phyloP scores from a whole-genome alignment of 2,888 invertebrate genomes.

The Caenorhabditis angaria region DNA sequence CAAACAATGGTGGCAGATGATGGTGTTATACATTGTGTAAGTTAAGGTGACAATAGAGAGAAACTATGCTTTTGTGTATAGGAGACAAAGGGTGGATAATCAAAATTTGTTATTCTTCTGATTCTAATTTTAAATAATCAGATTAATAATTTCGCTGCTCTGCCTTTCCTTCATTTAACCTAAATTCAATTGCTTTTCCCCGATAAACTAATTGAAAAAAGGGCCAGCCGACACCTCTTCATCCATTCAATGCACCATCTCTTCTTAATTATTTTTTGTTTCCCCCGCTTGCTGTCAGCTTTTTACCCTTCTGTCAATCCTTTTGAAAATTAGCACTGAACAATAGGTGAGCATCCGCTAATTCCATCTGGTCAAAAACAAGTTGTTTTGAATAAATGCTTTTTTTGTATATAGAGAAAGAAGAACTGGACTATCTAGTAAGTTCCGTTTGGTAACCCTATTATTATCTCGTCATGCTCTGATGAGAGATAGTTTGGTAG shows the following conservation, averaged over 20 bases:
- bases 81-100: too few species aligned
- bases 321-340: not conserved
- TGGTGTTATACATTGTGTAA: not conserved
- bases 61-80: not conserved
- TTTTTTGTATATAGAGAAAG: too few species aligned
- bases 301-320: constrained; percentile 1
- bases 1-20: constrained; percentile 1
- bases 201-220: not conserved
- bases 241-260: too few species aligned
- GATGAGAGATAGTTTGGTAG: constrained; percentile 14
- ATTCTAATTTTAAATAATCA: too few species aligned
- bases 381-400: too few species aligned
- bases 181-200: constrained; percentile 1
- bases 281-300: too few species aligned
- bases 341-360: not conserved
- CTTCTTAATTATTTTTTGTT: constrained; percentile 1
- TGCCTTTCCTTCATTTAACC: not conserved
- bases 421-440: not conserved
- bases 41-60: not conserved
- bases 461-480: constrained; percentile 4
- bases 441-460: not conserved
- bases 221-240: constrained; percentile 1
- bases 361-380: too few species aligned
- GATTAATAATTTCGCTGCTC: too few species aligned
- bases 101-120: too few species aligned